Evolutionary conservation across 2,797 vertebrate species (phyloP), one percentile per base, ranked within the genome.

Genomic region (Lerista edwardsae): DNA sequence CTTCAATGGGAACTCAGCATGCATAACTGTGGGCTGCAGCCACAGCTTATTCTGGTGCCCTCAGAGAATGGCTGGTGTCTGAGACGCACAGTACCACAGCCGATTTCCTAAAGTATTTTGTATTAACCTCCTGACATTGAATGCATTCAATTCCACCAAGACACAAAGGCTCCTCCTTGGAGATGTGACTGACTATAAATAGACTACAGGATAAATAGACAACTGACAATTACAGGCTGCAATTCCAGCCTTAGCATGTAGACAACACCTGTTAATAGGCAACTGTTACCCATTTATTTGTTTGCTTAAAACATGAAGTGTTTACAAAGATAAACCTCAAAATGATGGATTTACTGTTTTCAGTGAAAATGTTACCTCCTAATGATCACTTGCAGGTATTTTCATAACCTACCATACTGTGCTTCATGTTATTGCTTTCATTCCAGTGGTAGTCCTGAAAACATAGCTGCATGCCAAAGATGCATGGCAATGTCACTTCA

Each of bases 221-320:
- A 90, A n/a, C 73, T 83, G 77, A 0, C 0, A 91, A 83, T 86
- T 90, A 83, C 29, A 73, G 71, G 69, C 75, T 86, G 67, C 6
- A 10, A 73, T 67, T 31, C 76, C 81, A 61, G 75, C 74, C 51
- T 88, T 80, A 85, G 90, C 0, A 0, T 51, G 78, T 75, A 80
- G 85, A 68, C 87, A 91, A 85, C 89, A 91, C 83, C 85, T 93
- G 92, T 87, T 93, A 79, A 90, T 2, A 27, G 71, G 71, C 84
- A 21, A 88, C 75, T 74, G 90, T 79, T 68, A 78, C 47, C 72
- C 4, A 27, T 85, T 90, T 90, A 81, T 88, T 88, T 91, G 82
- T 89, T 92, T 91, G 82, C 78, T 91, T 90, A 41, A 88, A 91
- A 93, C 51, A 87, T 85, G 92, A 88, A 41, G 61, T 91, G 72